Percentiles rank a stretch among this genome's conserved stretches.
These are phyloP conservation scores for Falco biarmicus DNA, from an alignment of 2,797 vertebrate genomes.

Conservation along the genomic window DNA sequence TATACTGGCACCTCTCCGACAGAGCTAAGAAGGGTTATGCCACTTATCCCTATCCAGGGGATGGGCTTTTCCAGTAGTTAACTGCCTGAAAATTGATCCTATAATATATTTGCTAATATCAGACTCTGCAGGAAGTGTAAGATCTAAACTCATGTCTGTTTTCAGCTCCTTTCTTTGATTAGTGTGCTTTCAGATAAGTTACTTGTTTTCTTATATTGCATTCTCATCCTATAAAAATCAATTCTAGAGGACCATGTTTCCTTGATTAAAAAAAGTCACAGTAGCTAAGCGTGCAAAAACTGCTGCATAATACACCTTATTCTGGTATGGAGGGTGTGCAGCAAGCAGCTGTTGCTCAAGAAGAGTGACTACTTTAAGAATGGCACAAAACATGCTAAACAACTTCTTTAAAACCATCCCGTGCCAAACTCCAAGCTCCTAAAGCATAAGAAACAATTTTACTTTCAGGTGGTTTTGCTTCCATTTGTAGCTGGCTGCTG, in stretches of 20 bases:
- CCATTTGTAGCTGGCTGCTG: background rate
- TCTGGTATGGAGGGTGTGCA: accelerated
- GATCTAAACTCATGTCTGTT: background rate
- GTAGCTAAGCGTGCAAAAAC: background rate
- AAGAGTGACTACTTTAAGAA: background rate
- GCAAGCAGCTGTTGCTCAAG: background rate
- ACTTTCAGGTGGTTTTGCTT: background rate
- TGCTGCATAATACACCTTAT: background rate
- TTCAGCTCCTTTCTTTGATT: background rate
- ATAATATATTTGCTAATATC: background rate
- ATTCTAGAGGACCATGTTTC: background rate
- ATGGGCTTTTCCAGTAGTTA: background rate
- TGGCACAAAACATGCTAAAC: background rate
- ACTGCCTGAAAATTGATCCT: background rate
- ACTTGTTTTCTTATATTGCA: background rate
- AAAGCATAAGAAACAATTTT: background rate
- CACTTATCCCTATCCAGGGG: background rate
- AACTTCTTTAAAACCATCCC: background rate
- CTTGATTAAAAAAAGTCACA: background rate
- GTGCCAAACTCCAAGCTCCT: background rate
- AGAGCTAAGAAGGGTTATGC: background rate
- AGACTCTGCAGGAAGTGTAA: background rate
- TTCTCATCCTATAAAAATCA: background rate
- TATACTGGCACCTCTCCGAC: background rate
- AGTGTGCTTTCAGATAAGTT: background rate